Evolutionary conservation across 2,797 vertebrate species (phyloP), one percentile per base, ranked within the genome.

Genomic region (Anabacerthia variegaticeps): DNA sequence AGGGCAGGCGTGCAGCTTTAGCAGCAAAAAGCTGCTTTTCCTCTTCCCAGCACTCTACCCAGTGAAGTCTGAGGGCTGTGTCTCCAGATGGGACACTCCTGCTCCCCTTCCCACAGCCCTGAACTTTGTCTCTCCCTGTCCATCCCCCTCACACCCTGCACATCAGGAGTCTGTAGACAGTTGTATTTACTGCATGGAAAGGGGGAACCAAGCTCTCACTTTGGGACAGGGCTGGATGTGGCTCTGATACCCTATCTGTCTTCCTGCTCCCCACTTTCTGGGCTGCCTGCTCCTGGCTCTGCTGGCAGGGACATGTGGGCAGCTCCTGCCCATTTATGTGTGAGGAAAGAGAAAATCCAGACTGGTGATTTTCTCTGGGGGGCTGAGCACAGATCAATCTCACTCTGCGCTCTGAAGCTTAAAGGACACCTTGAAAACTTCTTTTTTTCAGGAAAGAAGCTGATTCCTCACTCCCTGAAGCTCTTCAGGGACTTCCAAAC

Each of bases 351-450:
- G 83, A 91, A 89, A 91, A 77, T 66, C 77, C 65, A 96, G 93
- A 65, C 89, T 39, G 81, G 89, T 93, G 93, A 93, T 97, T 97
- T 95, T 92, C 97, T 96, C 95, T 56, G 78, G 94, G 93, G 96
- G 95, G 85, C 65, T 51, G 96, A 94, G 94, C 95, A 74, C 78
- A 97, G 91, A 89, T 84, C 69, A 41, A 92, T 96, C 94, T 93
- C 71, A 26, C 76, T 66, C 69, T 95, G 92, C 0, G 62, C 80
- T 95, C 56, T 96, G 97, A 96, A 96, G 96, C 96, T 73, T 95
- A 93, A 97, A 97, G 95, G 95, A 94, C 96, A 97, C 96, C 96
- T 97, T 97, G 96, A 96, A 84, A 96, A 96, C 56, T 95, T 94
- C 88, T 96, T 96, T 96, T 96, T 97, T 89, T 93, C 83, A 78